Base-by-base conservation (phyloP, 2,888 invertebrate species). In the Drosophila subsilvestris region DNA sequence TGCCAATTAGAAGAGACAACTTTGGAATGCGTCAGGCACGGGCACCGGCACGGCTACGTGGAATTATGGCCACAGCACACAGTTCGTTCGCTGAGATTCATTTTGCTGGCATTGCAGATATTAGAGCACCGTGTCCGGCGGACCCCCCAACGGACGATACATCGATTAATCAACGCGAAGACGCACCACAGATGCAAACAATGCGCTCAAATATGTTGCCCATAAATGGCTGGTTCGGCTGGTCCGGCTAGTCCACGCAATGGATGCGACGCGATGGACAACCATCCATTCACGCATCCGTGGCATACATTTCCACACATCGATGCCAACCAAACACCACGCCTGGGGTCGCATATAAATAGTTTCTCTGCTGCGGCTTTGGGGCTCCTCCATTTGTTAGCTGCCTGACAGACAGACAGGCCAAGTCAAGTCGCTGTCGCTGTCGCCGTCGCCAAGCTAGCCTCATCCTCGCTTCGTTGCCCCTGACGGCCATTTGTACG, bases 161-260 rank as follows among this genome's bases (percentile, higher is more conserved):
- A 60, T 71, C 76, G 70, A 89, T 89, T 82, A 82, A 86, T 86
- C 86, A 89, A 76, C 80, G 63, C 67, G 48, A 63, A 62, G 74
- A 69, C 53, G 67, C 65, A 68, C 51, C 62, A 45, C 73, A 67
- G 66, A 56, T 56, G 68, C 68, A 74, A 70, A 82, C 75, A 79
- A 63, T 72, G 66, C 74, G 73, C 63, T 65, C 63, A 72, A 81
- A 86, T 74, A 74, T 73, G 72, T 43, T 66, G 56, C 37, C 59
- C 66, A 72, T 76, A 78, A 79, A 79, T 68, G 65, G 63, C 49
- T 37, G 14, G 37, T 37, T 6, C 37, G 37, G 37, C 37, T 25
- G 25, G 25, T 25, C 25, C 37, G 37, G 37, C 37, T 25, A 6
- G 25, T 25, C 25, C 37, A 14, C 37, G 37, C 37, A 14, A 6